phyloP scores from a whole-genome alignment of 2,888 invertebrate genomes.

The Zootermopsis nevadensis region DNA sequence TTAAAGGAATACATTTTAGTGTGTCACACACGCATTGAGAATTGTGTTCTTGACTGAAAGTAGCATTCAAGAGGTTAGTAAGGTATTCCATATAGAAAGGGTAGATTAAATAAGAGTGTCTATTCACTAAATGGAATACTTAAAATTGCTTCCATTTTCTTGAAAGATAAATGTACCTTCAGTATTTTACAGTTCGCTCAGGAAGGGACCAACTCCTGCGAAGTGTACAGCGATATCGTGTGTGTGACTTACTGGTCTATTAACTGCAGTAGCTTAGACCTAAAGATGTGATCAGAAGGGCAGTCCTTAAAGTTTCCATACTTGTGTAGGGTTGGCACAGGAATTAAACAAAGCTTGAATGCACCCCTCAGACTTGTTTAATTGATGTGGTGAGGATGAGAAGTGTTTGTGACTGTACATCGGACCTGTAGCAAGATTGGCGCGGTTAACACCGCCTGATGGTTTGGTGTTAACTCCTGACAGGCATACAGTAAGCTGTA shows the following conservation, averaged over 20 bases:
- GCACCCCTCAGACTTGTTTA: neutral
- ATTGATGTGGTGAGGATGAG: neutral
- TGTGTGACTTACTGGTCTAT: no score
- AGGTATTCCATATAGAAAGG: neutral
- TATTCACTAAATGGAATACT: neutral
- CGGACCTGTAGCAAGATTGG: no score
- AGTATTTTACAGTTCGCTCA: neutral
- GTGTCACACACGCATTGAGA: neutral
- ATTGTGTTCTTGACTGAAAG: neutral
- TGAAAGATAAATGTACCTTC: neutral
- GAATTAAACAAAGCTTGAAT: neutral
- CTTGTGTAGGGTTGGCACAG: neutral
- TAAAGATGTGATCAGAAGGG: no score
- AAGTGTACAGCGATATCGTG: neutral
- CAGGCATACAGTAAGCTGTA: neutral
- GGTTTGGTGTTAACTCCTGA: neutral
- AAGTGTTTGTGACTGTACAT: constrained; percentile 13
- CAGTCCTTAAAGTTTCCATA: no score
- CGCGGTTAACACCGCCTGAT: no score
- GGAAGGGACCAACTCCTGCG: constrained; percentile 29
- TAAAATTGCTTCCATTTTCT: constrained; percentile 7
- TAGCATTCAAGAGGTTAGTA: no score
- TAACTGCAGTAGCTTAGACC: no score
- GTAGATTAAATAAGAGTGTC: neutral
- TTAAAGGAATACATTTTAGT: neutral